Percentiles rank a stretch among this genome's conserved stretches.
phyloP scores from a whole-genome alignment of 1,140 invertebrate genomes.

The Drosophila persimilis region DNA sequence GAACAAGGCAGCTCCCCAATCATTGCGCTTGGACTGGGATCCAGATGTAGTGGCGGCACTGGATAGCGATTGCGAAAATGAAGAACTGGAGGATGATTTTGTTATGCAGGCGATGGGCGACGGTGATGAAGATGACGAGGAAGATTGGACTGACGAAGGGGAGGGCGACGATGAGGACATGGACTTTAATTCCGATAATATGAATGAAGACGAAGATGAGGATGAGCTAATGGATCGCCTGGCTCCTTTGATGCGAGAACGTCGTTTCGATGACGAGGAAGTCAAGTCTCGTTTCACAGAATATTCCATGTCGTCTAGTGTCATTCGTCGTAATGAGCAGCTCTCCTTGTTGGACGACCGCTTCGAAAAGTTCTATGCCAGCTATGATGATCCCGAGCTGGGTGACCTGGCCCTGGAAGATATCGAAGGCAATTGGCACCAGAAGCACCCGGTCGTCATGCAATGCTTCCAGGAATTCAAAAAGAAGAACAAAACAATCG shows the following conservation, averaged over 20 bases:
- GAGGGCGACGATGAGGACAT: constrained; percentile 81
- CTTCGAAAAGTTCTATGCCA: constrained; percentile 95
- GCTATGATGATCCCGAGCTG: constrained; percentile 95
- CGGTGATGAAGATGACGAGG: constrained; percentile 83
- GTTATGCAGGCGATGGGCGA: constrained; percentile 90
- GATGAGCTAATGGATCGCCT: constrained; percentile 85
- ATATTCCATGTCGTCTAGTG: constrained; percentile 97
- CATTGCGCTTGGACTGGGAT: constrained; percentile 91
- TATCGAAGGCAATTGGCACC: constrained; percentile 91
- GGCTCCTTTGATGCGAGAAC: constrained; percentile 84
- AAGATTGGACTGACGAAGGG: constrained; percentile 74
- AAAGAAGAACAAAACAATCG: constrained; percentile 85
- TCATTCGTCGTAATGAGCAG: constrained; percentile 93
- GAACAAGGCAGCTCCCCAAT: constrained; percentile 92
- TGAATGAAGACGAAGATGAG: constrained; percentile 84
- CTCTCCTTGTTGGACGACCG: constrained; percentile 93
- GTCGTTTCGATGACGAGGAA: constrained; percentile 88
- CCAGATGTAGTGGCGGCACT: constrained; percentile 96
- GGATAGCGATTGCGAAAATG: constrained; percentile 95
- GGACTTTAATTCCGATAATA: constrained; percentile 81
- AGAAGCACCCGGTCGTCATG: constrained; percentile 87
- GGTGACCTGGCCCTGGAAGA: constrained; percentile 95
- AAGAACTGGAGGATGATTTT: constrained; percentile 96
- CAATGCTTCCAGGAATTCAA: constrained; percentile 87
- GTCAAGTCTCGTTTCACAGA: constrained; percentile 95